These are phyloP conservation scores for Parauchenoglanis punctatus DNA, from an alignment of 2,797 vertebrate genomes.

Conservation along the genomic window DNA sequence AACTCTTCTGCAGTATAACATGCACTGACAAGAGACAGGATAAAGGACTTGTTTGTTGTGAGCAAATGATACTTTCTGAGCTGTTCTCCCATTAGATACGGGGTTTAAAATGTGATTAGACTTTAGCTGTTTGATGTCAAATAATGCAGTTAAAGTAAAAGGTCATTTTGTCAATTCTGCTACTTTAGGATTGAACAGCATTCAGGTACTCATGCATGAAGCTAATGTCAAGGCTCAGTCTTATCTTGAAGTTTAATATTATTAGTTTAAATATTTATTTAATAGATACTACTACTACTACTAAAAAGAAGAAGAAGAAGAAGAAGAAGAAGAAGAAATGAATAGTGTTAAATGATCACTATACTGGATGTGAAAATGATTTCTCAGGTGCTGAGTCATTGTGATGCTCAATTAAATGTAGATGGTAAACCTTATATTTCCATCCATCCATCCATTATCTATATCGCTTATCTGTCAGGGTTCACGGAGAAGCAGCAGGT, in stretches of 20 bases:
- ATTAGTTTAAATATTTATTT: not conserved
- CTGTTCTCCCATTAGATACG: not conserved
- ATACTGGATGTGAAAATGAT: not conserved
- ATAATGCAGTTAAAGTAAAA: conserved; percentile 14
- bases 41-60: not conserved
- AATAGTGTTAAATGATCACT: not conserved
- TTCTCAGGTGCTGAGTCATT: not conserved
- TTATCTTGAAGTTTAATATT: not conserved
- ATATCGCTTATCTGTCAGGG: too few species aligned
- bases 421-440: not conserved
- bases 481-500: too few species aligned
- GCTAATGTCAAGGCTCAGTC: not conserved
- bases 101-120: not conserved
- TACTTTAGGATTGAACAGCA: not conserved
- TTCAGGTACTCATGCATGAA: not conserved
- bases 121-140: not conserved
- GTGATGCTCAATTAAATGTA: not conserved
- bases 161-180: conserved; percentile 5
- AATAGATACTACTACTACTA: not conserved
- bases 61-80: not conserved
- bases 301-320: not conserved
- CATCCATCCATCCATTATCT: too few species aligned
- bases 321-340: not conserved
- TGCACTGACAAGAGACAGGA: not conserved
- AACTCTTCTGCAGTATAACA: not conserved